Evolutionary conservation across 2,113 vertebrate species (phyloP).

Genomic region (Brachyhypopomus gauderio): DNA sequence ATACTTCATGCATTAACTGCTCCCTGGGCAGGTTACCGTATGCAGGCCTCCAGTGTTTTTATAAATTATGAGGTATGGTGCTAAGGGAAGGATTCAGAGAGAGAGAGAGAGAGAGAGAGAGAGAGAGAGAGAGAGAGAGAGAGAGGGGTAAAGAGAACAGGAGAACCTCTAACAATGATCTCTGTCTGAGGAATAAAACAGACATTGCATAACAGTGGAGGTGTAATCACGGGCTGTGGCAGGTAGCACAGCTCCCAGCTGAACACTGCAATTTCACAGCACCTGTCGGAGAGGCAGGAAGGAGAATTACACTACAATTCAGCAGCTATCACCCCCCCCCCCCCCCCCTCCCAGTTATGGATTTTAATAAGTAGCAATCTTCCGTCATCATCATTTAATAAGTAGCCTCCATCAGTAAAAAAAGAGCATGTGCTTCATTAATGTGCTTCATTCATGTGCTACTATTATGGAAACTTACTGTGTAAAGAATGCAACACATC

Average conservation of each 20-base stretch:
- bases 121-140: constrained; percentile 1
- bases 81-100: constrained; percentile 32
- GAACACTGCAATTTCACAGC: constrained; percentile 42
- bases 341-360: constrained; percentile 6
- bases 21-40: background rate
- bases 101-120: constrained; percentile 3
- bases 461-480: constrained; percentile 27
- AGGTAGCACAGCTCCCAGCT: constrained; percentile 22
- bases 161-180: constrained; percentile 39
- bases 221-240: constrained; percentile 45
- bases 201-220: constrained; percentile 46
- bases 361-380: constrained; percentile 43
- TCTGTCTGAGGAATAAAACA: constrained; percentile 37
- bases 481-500: constrained; percentile 11
- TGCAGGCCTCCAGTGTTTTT: background rate
- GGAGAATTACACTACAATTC: constrained; percentile 22
- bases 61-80: constrained; percentile 25
- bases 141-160: too few species aligned
- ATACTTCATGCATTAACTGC: constrained; percentile 8
- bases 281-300: background rate
- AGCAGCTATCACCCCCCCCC: too few species aligned
- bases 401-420: constrained; percentile 9
- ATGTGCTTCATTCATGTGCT: constrained; percentile 32
- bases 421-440: constrained; percentile 24
- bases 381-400: constrained; percentile 7